phyloP scores from a whole-genome alignment of 1,140 invertebrate species.

The Delia radicum region DNA sequence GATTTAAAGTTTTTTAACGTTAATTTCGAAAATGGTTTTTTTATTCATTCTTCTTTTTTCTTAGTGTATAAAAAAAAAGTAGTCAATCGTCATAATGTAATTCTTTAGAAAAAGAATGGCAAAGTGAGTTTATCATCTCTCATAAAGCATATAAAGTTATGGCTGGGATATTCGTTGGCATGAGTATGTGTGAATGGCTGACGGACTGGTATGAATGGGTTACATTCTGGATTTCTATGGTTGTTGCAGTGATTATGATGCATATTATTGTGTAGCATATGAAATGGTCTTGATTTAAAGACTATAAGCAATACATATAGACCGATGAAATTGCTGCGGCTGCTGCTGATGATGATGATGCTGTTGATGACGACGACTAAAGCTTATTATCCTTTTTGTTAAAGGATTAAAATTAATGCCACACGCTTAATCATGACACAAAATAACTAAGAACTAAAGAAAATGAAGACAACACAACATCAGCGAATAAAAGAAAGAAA shows the following conservation, averaged over 20 bases:
- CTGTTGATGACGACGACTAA: constrained; percentile 3
- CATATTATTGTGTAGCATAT: background rate
- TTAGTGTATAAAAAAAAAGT: too few species aligned
- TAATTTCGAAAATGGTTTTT: too few species aligned
- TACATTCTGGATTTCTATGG: background rate
- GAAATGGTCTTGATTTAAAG: background rate
- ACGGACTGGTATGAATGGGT: background rate
- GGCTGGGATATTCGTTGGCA: background rate
- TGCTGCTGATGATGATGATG: background rate
- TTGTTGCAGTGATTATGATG: background rate
- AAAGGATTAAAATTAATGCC: constrained; percentile 19
- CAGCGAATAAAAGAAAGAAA: background rate
- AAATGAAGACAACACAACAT: constrained; percentile 10
- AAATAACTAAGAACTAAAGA: background rate
- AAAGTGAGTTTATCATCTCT: constrained; percentile 11
- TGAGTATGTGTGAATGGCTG: too few species aligned
- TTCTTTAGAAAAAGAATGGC: constrained; percentile 11
- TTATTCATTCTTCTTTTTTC: too few species aligned
- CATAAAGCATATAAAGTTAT: constrained; percentile 5
- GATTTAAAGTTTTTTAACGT: too few species aligned
- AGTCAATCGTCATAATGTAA: background rate
- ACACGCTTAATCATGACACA: constrained; percentile 21
- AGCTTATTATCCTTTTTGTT: constrained; percentile 21
- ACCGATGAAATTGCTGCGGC: background rate
- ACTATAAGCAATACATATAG: background rate